These are phyloP conservation scores for Erythrolamprus reginae DNA, from an alignment of 2,113 vertebrate genomes.

Conservation along the genomic window DNA sequence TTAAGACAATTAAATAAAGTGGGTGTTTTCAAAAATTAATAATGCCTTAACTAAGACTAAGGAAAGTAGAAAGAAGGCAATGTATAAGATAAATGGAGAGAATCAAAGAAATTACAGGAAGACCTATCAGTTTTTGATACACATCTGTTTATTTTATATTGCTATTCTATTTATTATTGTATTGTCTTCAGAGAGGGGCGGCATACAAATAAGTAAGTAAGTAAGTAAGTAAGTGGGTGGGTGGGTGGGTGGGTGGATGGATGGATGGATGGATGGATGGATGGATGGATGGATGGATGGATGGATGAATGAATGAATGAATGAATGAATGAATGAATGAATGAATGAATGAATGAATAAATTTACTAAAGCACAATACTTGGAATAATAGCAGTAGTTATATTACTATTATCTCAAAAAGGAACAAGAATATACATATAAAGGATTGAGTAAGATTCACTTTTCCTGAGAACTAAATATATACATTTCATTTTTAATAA, in stretches of 20 bases:
- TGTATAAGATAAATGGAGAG: not conserved
- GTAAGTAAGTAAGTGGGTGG: too few species aligned
- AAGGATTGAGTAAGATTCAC: not conserved
- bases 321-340: too few species aligned
- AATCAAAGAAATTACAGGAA: not conserved
- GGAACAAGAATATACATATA: not conserved
- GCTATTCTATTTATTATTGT: not conserved
- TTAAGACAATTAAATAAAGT: not conserved
- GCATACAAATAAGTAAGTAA: too few species aligned
- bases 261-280: too few species aligned
- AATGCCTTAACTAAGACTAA: not conserved
- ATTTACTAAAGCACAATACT: not conserved
- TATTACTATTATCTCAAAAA: not conserved
- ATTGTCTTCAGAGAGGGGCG: too few species aligned
- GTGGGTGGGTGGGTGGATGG: too few species aligned
- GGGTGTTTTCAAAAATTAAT: not conserved
- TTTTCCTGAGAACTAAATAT: not conserved
- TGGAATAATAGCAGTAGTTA: not conserved
- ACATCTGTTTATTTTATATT: not conserved
- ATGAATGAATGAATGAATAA: too few species aligned
- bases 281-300: too few species aligned
- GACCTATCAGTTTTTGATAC: not conserved
- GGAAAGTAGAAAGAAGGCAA: not conserved
- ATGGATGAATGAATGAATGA: too few species aligned
- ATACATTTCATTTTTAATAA: not conserved